These are phyloP conservation scores for Mamestra brassicae DNA, from an alignment of 2,888 invertebrate species.

Conservation along the genomic window DNA sequence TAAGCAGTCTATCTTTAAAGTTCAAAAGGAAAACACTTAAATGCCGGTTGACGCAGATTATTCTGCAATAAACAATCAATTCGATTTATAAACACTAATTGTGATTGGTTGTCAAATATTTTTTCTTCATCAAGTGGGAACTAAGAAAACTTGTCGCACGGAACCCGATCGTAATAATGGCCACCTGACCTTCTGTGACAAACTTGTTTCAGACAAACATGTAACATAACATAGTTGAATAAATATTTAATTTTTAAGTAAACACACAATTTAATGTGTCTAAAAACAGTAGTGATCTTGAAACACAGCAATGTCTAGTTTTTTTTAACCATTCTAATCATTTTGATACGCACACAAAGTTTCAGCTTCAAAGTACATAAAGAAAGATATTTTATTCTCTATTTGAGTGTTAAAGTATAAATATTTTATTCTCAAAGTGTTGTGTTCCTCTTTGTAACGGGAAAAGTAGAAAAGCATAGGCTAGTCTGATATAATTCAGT, in stretches of 20 bases:
- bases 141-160: neutral
- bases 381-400: neutral
- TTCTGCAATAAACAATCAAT: neutral
- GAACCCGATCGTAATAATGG: slow-evolving; percentile 23
- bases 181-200: slow-evolving; percentile 32
- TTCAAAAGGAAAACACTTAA: neutral
- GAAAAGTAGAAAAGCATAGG: neutral
- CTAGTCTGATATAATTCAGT: too few species aligned
- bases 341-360: too few species aligned
- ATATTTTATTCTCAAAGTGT: neutral
- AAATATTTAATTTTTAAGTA: slow-evolving; percentile 22
- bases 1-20: too few species aligned
- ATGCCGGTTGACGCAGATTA: neutral
- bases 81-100: neutral
- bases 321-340: neutral
- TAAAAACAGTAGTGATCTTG: slow-evolving; percentile 28
- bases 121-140: neutral
- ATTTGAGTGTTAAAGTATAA: too few species aligned
- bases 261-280: slow-evolving; percentile 8
- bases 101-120: neutral
- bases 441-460: neutral
- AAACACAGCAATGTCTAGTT: neutral
- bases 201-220: slow-evolving; percentile 26
- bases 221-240: slow-evolving; percentile 14
- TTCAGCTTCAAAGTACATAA: neutral